Evolutionary conservation across 2,797 vertebrate genomes (phyloP), one percentile per base, ranked within the genome.

Genomic region (Glyptemys insculpta): DNA sequence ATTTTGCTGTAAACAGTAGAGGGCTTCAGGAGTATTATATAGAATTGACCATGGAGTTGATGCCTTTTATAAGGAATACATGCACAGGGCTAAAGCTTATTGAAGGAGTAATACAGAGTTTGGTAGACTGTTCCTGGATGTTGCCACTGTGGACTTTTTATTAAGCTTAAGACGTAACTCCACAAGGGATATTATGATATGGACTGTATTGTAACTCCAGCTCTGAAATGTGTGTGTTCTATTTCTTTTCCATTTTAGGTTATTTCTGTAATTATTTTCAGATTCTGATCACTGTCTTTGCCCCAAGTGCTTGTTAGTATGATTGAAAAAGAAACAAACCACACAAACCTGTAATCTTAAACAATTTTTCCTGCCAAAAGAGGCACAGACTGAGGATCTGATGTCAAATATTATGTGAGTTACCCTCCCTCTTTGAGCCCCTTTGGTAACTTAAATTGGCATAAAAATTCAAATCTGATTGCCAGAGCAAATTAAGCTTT

Each of bases 391-490:
- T 65, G 49, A 87, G 78, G n/a, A 79, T 85, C 81, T 11, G 7
- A 3, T 87, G 37, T 21, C 11, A 10, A 8, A 34, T 8, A 49
- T 3, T 6, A 12, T 90, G 79, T 2, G 16, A 72, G 15, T 52
- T 94, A 54, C 62, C 81, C 88, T 88, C 44, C 25, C 50, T 89
- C 11, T 50, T 44, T 82, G 62, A 86, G 27, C 12, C 57, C 1
- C 41, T 95, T 95, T 47, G 76, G 54, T 90, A 34, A 87, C 81
- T 97, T 94, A 82, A 2, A 0, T 91, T 95, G 87, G 31, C 80
- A 79, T 87, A 88, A 86, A 94, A 92, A 94, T 83, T 96, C 81
- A 96, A 79, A 95, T 92, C 62, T 96, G 91, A 90, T 81, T 92
- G 90, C 87, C 59, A 91, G 85, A 93, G 95, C 82, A 96, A 91